These are phyloP conservation scores for Nyctibius grandis DNA, from an alignment of 2,797 vertebrate genomes.

Conservation along the genomic window DNA sequence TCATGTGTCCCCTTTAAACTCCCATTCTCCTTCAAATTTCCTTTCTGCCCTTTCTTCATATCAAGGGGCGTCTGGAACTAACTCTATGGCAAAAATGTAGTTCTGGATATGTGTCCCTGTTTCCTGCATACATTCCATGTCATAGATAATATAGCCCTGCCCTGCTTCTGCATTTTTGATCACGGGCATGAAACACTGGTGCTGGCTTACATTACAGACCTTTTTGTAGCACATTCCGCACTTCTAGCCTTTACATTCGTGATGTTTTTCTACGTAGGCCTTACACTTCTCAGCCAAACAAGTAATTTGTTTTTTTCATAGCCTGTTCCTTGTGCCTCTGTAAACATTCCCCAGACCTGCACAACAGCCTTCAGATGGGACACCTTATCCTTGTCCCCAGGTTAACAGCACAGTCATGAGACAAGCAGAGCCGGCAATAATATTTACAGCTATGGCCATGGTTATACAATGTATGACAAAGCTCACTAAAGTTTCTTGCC, in stretches of 20 bases:
- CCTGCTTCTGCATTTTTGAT: background rate
- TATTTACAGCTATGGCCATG: too few relatives aligned
- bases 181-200: background rate
- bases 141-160: background rate
- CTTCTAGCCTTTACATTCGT: background rate
- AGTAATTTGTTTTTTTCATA: background rate
- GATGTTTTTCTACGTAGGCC: background rate
- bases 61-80: too few relatives aligned
- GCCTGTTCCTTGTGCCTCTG: background rate
- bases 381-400: background rate
- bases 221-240: background rate
- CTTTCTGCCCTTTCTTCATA: background rate
- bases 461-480: background rate
- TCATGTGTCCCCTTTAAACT: background rate
- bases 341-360: background rate
- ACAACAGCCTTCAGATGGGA: background rate
- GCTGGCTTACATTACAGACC: background rate
- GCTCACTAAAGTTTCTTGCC: background rate
- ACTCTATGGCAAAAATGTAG: background rate
- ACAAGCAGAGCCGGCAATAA: background rate
- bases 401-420: background rate
- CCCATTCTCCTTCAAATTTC: background rate
- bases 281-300: background rate
- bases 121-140: background rate
- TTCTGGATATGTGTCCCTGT: background rate